phyloP scores from a whole-genome alignment of 1,140 invertebrate species.

The Asbolus verrucosus region DNA sequence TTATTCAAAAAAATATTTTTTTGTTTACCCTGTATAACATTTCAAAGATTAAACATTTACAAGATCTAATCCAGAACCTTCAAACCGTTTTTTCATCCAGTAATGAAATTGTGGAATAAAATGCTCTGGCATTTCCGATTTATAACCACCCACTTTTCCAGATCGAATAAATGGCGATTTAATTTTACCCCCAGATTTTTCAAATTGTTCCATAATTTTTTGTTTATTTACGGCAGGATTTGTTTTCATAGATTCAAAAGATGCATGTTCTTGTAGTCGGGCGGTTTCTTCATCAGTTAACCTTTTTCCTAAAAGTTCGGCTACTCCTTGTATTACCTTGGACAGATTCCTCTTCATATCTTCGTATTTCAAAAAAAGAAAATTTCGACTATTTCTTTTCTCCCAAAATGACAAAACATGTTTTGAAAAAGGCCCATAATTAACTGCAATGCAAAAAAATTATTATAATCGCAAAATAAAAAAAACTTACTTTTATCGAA shows the following conservation, averaged over 20 bases:
- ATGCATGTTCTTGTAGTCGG: constrained; percentile 70
- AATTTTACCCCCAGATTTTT: constrained; percentile 65
- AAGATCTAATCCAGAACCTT: constrained; percentile 51
- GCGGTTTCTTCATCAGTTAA: constrained; percentile 68
- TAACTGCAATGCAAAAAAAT: not conserved
- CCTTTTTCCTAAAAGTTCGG: constrained; percentile 70
- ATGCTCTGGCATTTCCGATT: constrained; percentile 70
- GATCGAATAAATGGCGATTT: constrained; percentile 72
- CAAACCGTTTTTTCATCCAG: constrained; percentile 69
- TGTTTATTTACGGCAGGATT: constrained; percentile 79
- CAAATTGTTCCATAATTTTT: constrained; percentile 60
- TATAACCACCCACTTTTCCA: constrained; percentile 75
- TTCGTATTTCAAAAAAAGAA: constrained; percentile 75
- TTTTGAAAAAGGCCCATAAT: constrained; percentile 70
- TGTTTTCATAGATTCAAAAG: constrained; percentile 75
- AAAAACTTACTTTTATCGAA: constrained; percentile 66
- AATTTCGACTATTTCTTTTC: constrained; percentile 67
- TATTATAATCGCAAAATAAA: not conserved
- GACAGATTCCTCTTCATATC: constrained; percentile 76
- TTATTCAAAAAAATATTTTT: too few relatives aligned
- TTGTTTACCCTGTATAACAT: too few relatives aligned
- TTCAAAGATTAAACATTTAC: too few relatives aligned
- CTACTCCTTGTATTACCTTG: constrained; percentile 70
- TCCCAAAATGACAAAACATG: constrained; percentile 73
- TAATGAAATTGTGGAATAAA: constrained; percentile 69